Conservation (phyloP, 2,113 vertebrate species). For the Pungitius pungitius region DNA sequence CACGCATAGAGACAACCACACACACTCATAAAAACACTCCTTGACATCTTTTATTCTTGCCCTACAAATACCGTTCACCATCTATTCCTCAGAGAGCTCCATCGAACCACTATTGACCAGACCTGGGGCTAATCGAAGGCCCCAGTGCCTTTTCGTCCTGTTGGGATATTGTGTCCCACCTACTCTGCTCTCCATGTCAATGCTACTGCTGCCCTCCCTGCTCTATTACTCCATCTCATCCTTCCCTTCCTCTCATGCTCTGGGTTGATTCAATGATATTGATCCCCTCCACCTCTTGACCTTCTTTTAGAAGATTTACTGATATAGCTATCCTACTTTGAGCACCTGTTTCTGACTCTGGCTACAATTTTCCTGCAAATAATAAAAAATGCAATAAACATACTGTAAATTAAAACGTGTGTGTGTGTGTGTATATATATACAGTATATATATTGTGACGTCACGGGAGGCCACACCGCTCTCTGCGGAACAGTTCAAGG, state of each 20-base stretch:
- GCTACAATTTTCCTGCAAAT: not conserved
- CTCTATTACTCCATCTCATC: conserved; percentile 37
- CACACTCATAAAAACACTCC: conserved; percentile 19
- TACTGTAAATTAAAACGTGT: no score
- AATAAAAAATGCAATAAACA: not conserved
- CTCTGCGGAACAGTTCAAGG: no score
- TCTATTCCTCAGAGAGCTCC: conserved; percentile 38
- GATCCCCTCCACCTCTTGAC: conserved; percentile 61
- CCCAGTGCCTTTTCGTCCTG: conserved; percentile 53
- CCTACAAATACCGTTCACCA: conserved; percentile 52
- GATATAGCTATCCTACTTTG: conserved; percentile 23
- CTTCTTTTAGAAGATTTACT: conserved; percentile 58
- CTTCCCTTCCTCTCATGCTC: conserved; percentile 33
- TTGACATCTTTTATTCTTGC: conserved; percentile 31
- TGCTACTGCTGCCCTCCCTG: not conserved
- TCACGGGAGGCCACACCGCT: no score
- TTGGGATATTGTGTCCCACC: conserved; percentile 70
- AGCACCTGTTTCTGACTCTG: conserved; percentile 6
- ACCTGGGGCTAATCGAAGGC: conserved; percentile 65
- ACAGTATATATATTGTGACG: no score
- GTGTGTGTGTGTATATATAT: no score
- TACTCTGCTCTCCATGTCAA: conserved; percentile 22
- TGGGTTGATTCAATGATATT: conserved; percentile 54
- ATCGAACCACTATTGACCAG: conserved; percentile 63
- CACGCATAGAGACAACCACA: not conserved